Evolutionary conservation across 2,113 vertebrate genomes (phyloP).

Genomic region (Chloropsis hardwickii): DNA sequence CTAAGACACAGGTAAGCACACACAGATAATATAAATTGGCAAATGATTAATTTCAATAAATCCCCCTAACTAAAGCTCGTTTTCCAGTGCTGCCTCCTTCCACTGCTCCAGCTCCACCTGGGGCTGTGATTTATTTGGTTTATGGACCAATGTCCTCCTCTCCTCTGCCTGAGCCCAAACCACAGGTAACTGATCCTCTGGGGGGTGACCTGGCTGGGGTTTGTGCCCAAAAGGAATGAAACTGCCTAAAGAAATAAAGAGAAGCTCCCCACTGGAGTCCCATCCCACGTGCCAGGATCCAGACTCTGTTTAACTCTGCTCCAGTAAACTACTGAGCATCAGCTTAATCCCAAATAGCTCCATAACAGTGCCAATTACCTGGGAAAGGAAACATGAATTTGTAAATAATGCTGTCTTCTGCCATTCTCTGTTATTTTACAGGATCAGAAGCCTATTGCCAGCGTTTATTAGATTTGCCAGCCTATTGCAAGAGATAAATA

Average conservation of each 20-base stretch:
- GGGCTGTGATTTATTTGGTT: not conserved
- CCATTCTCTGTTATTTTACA: not conserved
- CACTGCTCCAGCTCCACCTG: not conserved
- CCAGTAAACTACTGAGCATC: not conserved
- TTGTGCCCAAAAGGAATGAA: not conserved
- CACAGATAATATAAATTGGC: fast-evolving
- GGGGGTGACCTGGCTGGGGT: not conserved
- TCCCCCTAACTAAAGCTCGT: not conserved
- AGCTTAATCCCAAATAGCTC: not conserved
- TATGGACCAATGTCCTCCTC: not conserved
- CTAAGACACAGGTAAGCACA: not conserved
- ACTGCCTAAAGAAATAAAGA: not conserved
- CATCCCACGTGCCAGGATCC: not conserved
- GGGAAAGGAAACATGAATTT: not conserved
- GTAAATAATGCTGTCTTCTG: not conserved
- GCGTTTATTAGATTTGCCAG: slow-evolving; percentile 7
- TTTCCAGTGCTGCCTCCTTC: not conserved
- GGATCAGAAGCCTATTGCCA: not conserved
- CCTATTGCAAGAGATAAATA: not conserved
- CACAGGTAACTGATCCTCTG: no score
- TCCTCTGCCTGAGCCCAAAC: not conserved
- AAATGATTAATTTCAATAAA: not conserved
- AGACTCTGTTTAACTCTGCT: not conserved
- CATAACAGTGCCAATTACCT: not conserved
- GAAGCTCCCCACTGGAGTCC: not conserved